Evolutionary conservation across 2,888 invertebrate species (phyloP).

Genomic region (Coecobrya sp.): DNA sequence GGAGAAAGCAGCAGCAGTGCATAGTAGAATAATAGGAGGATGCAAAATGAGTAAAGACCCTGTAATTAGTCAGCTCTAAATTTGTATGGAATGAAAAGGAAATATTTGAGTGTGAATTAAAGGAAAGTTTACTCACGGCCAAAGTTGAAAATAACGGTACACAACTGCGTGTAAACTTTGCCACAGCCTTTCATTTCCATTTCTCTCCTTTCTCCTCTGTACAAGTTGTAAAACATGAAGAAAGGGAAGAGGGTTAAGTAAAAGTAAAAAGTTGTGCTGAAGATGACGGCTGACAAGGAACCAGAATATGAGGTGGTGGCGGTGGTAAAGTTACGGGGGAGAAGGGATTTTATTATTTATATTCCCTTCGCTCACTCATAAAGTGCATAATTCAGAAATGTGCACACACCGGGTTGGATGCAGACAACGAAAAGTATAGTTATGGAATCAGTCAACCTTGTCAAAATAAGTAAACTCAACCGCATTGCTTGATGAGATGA

Average conservation of each 20-base stretch:
- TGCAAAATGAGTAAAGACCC: slow-evolving; percentile 55
- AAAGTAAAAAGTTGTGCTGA: slow-evolving; percentile 64
- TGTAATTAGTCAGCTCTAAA: slow-evolving; percentile 73
- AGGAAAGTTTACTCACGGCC: slow-evolving; percentile 40
- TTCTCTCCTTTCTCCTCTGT: not conserved
- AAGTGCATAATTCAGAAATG: slow-evolving; percentile 67
- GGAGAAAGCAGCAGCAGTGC: not conserved
- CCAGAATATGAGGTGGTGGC: slow-evolving; percentile 39
- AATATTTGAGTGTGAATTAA: slow-evolving; percentile 34
- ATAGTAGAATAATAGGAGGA: slow-evolving; percentile 26
- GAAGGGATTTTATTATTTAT: slow-evolving; percentile 74
- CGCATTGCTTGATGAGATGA: slow-evolving; percentile 74
- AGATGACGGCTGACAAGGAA: slow-evolving; percentile 70
- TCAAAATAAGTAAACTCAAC: slow-evolving; percentile 73
- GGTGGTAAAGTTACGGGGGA: slow-evolving; percentile 44
- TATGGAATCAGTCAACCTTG: slow-evolving; percentile 76
- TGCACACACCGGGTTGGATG: slow-evolving; percentile 21
- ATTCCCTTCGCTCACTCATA: slow-evolving; percentile 69
- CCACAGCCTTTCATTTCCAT: slow-evolving; percentile 62
- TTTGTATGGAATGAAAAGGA: slow-evolving; percentile 56
- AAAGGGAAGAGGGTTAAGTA: slow-evolving; percentile 49
- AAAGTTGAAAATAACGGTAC: slow-evolving; percentile 28
- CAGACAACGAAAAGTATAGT: slow-evolving; percentile 63
- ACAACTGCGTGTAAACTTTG: slow-evolving; percentile 70
- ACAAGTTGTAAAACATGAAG: slow-evolving; percentile 63